Percentiles rank a stretch among this genome's conserved stretches.
These are phyloP conservation scores for Enteromius mattozi DNA, from an alignment of 2,797 vertebrate species.

Conservation along the genomic window DNA sequence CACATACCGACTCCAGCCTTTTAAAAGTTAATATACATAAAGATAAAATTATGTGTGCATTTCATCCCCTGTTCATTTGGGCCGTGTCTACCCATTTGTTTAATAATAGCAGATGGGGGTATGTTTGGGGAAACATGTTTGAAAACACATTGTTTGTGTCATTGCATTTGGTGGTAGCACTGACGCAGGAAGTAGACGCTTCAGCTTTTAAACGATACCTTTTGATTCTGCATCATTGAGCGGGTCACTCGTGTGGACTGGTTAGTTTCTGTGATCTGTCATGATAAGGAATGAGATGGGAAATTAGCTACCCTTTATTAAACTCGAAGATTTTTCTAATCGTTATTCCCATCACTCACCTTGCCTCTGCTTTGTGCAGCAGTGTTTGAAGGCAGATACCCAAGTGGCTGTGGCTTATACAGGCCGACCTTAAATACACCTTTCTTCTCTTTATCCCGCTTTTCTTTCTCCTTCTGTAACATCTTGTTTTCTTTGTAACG, in stretches of 20 bases:
- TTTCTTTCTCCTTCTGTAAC: conserved; percentile 86
- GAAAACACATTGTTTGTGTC: not conserved
- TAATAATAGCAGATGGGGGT: not conserved
- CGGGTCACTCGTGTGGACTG: conserved; percentile 75
- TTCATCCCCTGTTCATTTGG: not conserved
- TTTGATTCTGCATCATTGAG: conserved; percentile 75
- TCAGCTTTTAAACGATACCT: not conserved
- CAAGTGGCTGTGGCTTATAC: conserved; percentile 78
- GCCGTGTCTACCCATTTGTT: not conserved
- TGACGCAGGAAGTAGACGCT: not conserved
- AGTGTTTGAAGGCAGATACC: conserved; percentile 66
- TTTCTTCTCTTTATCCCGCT: conserved; percentile 82
- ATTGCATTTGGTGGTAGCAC: not conserved
- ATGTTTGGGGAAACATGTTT: not conserved
- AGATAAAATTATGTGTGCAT: not conserved
- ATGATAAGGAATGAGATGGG: not conserved
- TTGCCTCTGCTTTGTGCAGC: conserved; percentile 69
- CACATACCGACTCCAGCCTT: not conserved
- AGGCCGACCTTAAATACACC: conserved; percentile 88
- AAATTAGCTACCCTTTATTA: not conserved
- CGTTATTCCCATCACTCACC: conserved; percentile 64
- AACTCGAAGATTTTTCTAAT: not conserved
- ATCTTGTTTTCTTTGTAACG: conserved; percentile 91
- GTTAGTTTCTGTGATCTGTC: conserved; percentile 60
- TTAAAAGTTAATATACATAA: not conserved